Percentiles rank a stretch among this genome's conserved stretches.
These are phyloP conservation scores for Prosapia bicincta DNA, from an alignment of 2,888 invertebrate genomes.

Conservation along the genomic window DNA sequence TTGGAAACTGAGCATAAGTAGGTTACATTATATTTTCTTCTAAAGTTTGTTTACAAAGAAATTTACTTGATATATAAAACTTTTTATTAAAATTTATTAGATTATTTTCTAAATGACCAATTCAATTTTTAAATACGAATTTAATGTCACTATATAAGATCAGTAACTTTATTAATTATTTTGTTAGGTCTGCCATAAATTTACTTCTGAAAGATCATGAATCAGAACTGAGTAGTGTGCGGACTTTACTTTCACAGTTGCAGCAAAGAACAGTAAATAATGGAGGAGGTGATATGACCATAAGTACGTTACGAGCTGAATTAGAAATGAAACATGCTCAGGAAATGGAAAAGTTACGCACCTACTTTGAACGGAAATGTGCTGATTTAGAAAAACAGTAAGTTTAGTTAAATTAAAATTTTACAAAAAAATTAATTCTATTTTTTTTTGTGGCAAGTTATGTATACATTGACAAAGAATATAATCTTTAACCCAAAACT, in stretches of 20 bases:
- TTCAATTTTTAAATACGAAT: too few species aligned
- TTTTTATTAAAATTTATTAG: too few species aligned
- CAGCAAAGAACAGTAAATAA: conserved; percentile 42
- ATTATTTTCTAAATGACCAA: too few species aligned
- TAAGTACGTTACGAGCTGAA: conserved; percentile 45
- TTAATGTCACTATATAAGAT: too few species aligned
- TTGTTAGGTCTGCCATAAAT: conserved; percentile 51
- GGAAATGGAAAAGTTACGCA: conserved; percentile 75
- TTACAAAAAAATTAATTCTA: not conserved
- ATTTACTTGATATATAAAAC: too few species aligned
- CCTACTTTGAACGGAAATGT: conserved; percentile 77
- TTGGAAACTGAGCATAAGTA: not conserved
- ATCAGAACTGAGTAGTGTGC: conserved; percentile 49
- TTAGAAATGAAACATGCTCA: conserved; percentile 63
- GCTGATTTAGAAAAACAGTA: conserved; percentile 75
- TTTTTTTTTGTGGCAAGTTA: not conserved
- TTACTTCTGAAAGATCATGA: conserved; percentile 54
- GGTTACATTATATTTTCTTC: too few species aligned
- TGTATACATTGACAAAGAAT: too few species aligned
- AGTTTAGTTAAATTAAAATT: conserved; percentile 40
- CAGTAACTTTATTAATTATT: too few species aligned
- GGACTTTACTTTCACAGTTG: conserved; percentile 45
- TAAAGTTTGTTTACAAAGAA: too few species aligned
- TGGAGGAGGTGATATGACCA: conserved; percentile 19
- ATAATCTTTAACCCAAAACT: too few species aligned